Evolutionary conservation across 2,888 invertebrate genomes (phyloP).

Genomic region (Loripinus fragilis): DNA sequence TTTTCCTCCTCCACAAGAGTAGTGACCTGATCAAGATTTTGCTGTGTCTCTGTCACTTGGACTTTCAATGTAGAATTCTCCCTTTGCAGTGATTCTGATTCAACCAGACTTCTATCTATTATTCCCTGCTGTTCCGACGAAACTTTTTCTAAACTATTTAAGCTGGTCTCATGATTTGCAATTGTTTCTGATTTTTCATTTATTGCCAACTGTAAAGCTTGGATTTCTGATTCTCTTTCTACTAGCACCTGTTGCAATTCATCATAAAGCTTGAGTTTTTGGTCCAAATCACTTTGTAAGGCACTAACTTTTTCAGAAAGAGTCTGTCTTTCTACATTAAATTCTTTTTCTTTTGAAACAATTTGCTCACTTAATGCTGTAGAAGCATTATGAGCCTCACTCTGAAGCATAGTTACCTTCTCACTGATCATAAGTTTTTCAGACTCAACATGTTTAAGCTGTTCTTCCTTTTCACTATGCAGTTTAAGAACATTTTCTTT

Average conservation of each 20-base stretch:
- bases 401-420: conserved; percentile 64
- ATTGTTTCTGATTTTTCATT: conserved; percentile 25
- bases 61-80: conserved; percentile 16
- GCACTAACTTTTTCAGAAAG: conserved; percentile 42
- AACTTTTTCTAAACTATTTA: conserved; percentile 71
- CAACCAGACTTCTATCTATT: conserved; percentile 48
- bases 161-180: conserved; percentile 44
- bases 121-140: conserved; percentile 69
- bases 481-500: conserved; percentile 43
- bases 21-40: conserved; percentile 22
- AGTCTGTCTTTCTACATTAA: conserved; percentile 47
- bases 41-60: conserved; percentile 15
- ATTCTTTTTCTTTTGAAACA: conserved; percentile 53
- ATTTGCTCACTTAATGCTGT: conserved; percentile 54
- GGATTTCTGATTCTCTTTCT: conserved; percentile 29
- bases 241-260: not conserved
- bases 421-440: conserved; percentile 66
- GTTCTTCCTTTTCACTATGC: conserved; percentile 24
- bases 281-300: conserved; percentile 23
- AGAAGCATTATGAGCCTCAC: conserved; percentile 28
- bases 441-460: conserved; percentile 55
- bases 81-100: not conserved
- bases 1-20: conserved; percentile 51
- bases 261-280: conserved; percentile 21
- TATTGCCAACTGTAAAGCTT: not conserved